Evolutionary conservation across 2,888 invertebrate species (phyloP).

Genomic region (Amphipoea lucens): DNA sequence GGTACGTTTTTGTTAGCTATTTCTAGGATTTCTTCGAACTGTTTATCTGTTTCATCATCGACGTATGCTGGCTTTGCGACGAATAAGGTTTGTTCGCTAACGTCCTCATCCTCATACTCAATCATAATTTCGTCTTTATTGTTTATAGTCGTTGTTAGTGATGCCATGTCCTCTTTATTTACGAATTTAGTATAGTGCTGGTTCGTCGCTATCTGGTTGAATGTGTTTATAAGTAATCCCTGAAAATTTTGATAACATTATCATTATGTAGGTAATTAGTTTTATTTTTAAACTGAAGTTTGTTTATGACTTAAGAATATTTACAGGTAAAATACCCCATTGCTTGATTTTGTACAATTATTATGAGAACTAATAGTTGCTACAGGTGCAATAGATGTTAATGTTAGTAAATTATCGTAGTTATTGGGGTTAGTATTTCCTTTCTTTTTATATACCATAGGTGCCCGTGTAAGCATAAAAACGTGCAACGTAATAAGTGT

Average conservation of each 20-base stretch:
- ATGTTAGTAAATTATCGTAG: constrained; percentile 43
- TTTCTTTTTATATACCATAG: constrained; percentile 6
- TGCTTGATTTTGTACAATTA: constrained; percentile 48
- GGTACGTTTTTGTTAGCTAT: constrained; percentile 76
- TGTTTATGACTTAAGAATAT: constrained; percentile 26
- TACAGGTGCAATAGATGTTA: constrained; percentile 49
- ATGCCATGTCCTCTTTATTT: constrained; percentile 75
- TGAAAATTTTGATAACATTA: constrained; percentile 78
- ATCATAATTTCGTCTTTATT: constrained; percentile 82
- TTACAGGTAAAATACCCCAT: constrained; percentile 38
- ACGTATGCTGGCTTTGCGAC: constrained; percentile 80
- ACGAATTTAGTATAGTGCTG: constrained; percentile 84
- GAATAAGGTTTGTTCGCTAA: constrained; percentile 78
- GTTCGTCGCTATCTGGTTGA: constrained; percentile 85
- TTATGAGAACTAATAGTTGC: constrained; percentile 45
- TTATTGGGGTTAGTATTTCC: constrained; percentile 38
- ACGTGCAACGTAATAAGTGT: constrained; percentile 51
- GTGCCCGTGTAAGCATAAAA: constrained; percentile 60
- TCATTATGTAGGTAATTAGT: constrained; percentile 61
- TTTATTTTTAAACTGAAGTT: constrained; percentile 19
- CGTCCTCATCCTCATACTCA: constrained; percentile 87
- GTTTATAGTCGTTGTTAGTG: constrained; percentile 78
- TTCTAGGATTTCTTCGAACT: constrained; percentile 85
- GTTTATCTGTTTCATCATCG: constrained; percentile 84
- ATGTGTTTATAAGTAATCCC: constrained; percentile 88